Evolutionary conservation across 2,888 invertebrate genomes (phyloP), one percentile per base, ranked within the genome.

Genomic region (Eilema sororculum): DNA sequence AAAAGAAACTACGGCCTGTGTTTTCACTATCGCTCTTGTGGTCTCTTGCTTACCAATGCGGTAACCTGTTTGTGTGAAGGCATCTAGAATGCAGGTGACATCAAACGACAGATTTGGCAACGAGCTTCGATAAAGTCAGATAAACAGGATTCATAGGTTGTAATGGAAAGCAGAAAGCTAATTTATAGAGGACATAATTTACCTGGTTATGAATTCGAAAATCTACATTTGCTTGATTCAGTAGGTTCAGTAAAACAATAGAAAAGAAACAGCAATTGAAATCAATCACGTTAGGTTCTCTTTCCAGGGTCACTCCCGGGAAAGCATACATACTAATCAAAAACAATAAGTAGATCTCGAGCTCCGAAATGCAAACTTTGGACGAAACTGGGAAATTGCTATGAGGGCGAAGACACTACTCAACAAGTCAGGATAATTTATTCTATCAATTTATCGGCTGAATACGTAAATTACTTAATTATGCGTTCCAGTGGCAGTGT

Each of bases 1-100:
- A 91, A 79, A 78, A 78, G 77, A 80, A 80, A 84, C 82, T 79
- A 78, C 80, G 77, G 80, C 83, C 80, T 75, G 75, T 75, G 87
- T 86, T 91, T 91, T 90, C 89, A 87, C 88, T 90, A 85, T 86
- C 86, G 78, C 81, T 82, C 81, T 80, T 85, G 81, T 84, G 82
- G 79, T 78, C 76, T 77, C 74, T 73, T 76, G 81, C 72, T 75
- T 75, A 73, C 68, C 71, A 80, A 78, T 73, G 75, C 72, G 56
- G 68, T 67, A 82, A 83, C 84, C 78, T 79, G 82, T 83, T 81
- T 67, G 30, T 62, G 28, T 61, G 57, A 60, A 67, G 58, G 62
- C 65, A 67, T 69, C 76, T 74, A 73, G 63, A 73, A 73, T 73
- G 68, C 69, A 73, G 65, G 65, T 68, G n/a, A 20, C 46, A 46